Conservation (phyloP, 2,113 vertebrate species). For the Embiotoca jacksoni region DNA sequence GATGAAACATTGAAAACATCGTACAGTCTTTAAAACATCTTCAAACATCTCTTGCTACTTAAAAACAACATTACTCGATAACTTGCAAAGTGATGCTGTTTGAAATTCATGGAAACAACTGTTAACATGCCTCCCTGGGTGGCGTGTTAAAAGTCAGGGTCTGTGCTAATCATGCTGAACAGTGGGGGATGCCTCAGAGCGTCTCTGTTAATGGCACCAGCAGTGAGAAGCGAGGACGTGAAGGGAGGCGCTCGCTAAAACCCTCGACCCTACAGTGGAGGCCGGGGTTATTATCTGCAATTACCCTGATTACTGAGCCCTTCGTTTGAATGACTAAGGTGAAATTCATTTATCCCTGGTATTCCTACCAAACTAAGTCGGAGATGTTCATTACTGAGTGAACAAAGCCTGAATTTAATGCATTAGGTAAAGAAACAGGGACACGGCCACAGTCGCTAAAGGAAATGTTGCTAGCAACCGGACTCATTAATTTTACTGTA, state of each 20-base stretch:
- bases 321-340: slow-evolving; percentile 77
- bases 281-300: slow-evolving; percentile 78
- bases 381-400: slow-evolving; percentile 46
- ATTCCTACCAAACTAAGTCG: slow-evolving; percentile 35
- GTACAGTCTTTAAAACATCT: too few species aligned
- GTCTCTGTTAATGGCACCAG: slow-evolving; percentile 50
- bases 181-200: slow-evolving; percentile 66
- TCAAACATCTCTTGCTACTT: too few species aligned
- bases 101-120: slow-evolving; percentile 40
- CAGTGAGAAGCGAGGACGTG: slow-evolving; percentile 35
- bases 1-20: too few species aligned
- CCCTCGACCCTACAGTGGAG: slow-evolving; percentile 58
- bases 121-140: slow-evolving; percentile 41
- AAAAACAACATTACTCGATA: slow-evolving; percentile 5
- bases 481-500: slow-evolving; percentile 11
- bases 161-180: slow-evolving; percentile 76
- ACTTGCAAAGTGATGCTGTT: slow-evolving; percentile 16
- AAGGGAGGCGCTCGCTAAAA: slow-evolving; percentile 57
- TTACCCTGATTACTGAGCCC: slow-evolving; percentile 83
- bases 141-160: slow-evolving; percentile 56
- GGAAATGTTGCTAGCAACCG: neutral
- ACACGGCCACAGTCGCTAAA: neutral
- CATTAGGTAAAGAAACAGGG: slow-evolving; percentile 11
- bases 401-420: slow-evolving; percentile 22
- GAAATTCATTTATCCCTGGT: slow-evolving; percentile 65